Conservation (phyloP, 2,888 invertebrate species). For the Phaedon cochleariae region DNA sequence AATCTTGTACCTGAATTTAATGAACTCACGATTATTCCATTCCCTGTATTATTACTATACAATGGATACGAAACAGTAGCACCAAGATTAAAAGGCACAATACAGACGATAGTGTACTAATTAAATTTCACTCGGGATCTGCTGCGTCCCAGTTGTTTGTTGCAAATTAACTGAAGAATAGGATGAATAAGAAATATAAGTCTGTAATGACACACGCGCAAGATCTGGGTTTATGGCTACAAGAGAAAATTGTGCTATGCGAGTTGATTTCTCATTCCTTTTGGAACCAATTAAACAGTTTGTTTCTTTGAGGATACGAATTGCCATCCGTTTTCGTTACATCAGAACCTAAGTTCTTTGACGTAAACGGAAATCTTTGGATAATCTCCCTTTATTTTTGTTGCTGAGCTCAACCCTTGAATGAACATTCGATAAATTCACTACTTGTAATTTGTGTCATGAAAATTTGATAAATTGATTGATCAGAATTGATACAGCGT, state of each 20-base stretch:
- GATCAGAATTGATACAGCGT: no score
- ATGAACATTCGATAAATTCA: no score
- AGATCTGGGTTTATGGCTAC: not conserved
- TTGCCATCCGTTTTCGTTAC: no score
- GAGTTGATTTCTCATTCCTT: no score
- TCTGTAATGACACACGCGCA: not conserved
- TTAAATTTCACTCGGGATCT: conserved; percentile 8
- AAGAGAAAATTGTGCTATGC: not conserved
- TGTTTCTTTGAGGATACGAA: no score
- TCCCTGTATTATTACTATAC: not conserved
- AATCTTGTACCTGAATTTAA: not conserved
- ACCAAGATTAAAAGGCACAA: conserved; percentile 3
- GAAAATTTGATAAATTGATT: no score
- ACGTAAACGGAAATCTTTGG: no score
- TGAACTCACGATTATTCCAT: not conserved
- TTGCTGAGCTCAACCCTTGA: no score
- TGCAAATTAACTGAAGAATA: conserved; percentile 11
- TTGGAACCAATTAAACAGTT: no score
- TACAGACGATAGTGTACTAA: conserved; percentile 8
- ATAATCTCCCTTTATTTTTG: no score
- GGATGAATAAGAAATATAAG: not conserved
- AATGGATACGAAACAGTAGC: not conserved
- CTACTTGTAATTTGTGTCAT: no score
- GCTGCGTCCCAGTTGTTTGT: conserved; percentile 10
- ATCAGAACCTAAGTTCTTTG: no score